Evolutionary conservation across 2,113 vertebrate genomes (phyloP).

Genomic region (Charadrius vociferus): DNA sequence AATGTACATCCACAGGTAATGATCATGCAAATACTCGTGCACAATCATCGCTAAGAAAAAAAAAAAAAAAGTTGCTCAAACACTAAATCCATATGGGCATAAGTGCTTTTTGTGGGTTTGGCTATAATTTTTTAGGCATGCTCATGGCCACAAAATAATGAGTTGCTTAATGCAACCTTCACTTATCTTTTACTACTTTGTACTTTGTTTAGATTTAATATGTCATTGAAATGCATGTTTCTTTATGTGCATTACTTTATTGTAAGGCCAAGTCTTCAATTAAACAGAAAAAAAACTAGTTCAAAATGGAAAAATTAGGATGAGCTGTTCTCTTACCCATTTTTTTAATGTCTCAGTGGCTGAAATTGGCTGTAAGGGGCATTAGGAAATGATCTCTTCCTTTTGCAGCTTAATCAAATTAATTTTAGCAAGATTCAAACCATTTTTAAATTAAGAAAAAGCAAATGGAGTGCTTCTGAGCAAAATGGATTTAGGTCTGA

Average conservation of each 20-base stretch:
- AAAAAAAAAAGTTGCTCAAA: neutral
- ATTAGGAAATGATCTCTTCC: neutral
- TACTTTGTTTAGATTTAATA: neutral
- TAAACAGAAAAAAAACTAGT: neutral
- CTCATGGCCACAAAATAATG: neutral
- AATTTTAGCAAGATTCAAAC: conserved; percentile 23
- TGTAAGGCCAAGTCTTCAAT: neutral
- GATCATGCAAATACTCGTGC: neutral
- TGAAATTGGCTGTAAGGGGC: neutral
- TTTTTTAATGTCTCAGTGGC: neutral
- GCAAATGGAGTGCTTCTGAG: neutral
- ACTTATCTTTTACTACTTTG: neutral
- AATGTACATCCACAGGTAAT: neutral
- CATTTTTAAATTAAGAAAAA: conserved; percentile 45
- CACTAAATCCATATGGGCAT: neutral
- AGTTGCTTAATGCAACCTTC: neutral
- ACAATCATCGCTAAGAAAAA: neutral
- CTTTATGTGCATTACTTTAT: neutral
- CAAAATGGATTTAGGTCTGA: neutral
- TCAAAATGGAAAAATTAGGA: neutral
- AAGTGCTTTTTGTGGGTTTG: neutral
- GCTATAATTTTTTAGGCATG: neutral
- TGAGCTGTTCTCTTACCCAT: neutral
- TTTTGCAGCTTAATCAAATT: conserved; percentile 6
- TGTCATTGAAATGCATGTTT: neutral